Conservation (phyloP, 2,113 vertebrate genomes). For the Ahaetulla prasina region DNA sequence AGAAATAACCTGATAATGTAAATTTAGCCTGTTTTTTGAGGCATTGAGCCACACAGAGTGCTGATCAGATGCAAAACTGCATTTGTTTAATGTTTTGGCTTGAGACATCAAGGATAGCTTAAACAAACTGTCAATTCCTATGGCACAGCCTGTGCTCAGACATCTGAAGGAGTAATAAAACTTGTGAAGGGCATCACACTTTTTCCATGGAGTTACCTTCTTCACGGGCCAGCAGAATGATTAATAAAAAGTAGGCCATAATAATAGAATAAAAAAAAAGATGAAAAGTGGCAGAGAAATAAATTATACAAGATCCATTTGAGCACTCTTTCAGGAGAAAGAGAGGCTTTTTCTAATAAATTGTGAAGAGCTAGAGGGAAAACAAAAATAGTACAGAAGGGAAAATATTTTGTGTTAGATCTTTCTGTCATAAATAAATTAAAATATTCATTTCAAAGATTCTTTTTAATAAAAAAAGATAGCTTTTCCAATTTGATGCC, state of each 20-base stretch:
- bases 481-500: background rate
- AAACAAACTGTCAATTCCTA: background rate
- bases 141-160: background rate
- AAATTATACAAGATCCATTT: conserved; percentile 10
- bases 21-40: background rate
- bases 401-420: background rate
- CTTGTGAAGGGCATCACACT: conserved; percentile 9
- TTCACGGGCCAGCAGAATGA: background rate
- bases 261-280: conserved; percentile 12
- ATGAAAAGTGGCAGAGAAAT: conserved; percentile 23
- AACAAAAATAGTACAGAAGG: background rate
- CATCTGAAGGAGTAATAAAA: conserved; percentile 1
- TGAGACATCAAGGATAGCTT: conserved; percentile 1
- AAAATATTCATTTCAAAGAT: background rate
- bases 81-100: background rate
- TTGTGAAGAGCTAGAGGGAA: background rate
- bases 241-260: conserved; percentile 17
- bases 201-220: background rate
- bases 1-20: background rate
- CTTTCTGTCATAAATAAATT: background rate
- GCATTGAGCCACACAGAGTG: background rate
- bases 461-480: background rate
- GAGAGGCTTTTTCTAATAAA: conserved; percentile 3
- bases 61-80: background rate
- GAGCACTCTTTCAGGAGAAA: conserved; percentile 2